A percentile compares a stretch with the other conserved stretches of the same genome.
Conservation (phyloP, 37 sponge, comb jelly and placozoan species). For the Trichoplax adhaerens region DNA sequence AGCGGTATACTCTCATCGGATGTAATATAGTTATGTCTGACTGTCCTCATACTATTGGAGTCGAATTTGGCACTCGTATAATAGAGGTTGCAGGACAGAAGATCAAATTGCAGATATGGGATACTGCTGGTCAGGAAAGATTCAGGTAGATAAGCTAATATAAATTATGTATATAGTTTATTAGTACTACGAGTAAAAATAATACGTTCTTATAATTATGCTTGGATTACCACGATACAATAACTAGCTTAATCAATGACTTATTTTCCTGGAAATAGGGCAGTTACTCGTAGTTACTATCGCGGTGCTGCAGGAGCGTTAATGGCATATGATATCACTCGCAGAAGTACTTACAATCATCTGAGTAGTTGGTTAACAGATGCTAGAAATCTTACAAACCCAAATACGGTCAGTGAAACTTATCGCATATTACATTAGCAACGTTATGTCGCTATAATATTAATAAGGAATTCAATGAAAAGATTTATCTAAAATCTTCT, state of each 20-base stretch:
- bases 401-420: conserved; percentile 68
- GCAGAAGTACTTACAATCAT: conserved; percentile 94
- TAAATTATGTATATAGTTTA: neutral
- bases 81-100: conserved; percentile 93
- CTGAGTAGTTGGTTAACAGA: conserved; percentile 99
- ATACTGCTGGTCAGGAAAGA: conserved; percentile 97
- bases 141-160: conserved; percentile 44
- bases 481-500: conserved; percentile 1
- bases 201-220: too few species aligned
- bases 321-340: conserved; percentile 99
- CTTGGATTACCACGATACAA: too few species aligned
- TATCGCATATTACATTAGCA: neutral
- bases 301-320: conserved; percentile 98
- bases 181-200: too few species aligned
- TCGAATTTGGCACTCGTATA: conserved; percentile 98
- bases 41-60: conserved; percentile 99
- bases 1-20: neutral
- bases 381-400: conserved; percentile 95
- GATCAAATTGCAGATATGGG: conserved; percentile 98
- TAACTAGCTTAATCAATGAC: too few species aligned
- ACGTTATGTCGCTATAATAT: conserved; percentile 11
- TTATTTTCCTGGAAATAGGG: conserved; percentile 23
- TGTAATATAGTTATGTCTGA: conserved; percentile 84
- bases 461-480: neutral
- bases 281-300: conserved; percentile 97